Base-by-base conservation (phyloP, 2,888 invertebrate species). In the Thymelicus sylvestris region DNA sequence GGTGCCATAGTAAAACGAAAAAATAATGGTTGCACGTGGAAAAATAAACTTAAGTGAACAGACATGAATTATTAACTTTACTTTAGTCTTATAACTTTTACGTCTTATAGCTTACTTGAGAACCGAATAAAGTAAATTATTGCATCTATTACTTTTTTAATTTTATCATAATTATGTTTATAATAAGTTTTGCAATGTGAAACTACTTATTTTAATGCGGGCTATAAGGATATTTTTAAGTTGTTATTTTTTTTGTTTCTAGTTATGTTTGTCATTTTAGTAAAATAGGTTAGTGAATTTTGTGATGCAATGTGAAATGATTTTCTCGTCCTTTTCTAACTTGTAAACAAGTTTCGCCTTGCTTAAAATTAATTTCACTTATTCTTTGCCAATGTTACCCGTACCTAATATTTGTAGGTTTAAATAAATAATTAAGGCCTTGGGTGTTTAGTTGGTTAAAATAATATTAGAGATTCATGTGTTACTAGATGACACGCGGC, bases 201-300 rank as follows among this genome's bases (percentile, higher is more conserved):
- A 47, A 44, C 55, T 72, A 55, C 66, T 67, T 73, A 70, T 73
- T 38, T 61, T 71, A 71, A 70, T 71, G 73, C 70, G 74, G 73
- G 75, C 69, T 72, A 73, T 75, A 75, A 76, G 79, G 76, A 78
- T 84, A 78, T 77, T 72, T 75, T 76, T 76, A 74, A 74, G 75
- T 80, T 76, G 75, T 77, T 80, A 83, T 84, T 83, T 83, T 84
- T 80, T 83, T 83, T 81, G 78, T 80, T 71, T 80, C 62, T 81
- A 87, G 87, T 88, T 90, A 90, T 85, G 89, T 90, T 90, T 90
- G 85, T 86, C 79, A 80, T 84, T 83, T 82, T 83, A 72, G 77
- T 80, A 78, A 62, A 31, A 73, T 80, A 79, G 77, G 75, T 77
- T 77, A 75, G 73, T 72, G 38, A 78, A 74, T 71, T 61, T 71